Conservation (phyloP, 2,113 vertebrate genomes). For the Perognathus longimembris region DNA sequence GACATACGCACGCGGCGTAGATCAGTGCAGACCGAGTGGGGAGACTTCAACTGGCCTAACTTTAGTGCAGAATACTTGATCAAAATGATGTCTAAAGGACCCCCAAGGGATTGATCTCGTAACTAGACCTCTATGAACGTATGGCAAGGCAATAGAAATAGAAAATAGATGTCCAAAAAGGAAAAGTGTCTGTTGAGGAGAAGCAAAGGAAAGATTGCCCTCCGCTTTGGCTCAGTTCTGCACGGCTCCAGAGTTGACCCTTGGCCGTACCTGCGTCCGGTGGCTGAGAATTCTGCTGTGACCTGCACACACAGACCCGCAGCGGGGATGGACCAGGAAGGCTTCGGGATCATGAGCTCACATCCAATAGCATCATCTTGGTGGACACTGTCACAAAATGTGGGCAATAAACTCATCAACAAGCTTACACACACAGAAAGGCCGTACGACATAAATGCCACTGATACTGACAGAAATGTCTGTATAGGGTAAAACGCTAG, state of each 20-base stretch:
- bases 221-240: too few species aligned
- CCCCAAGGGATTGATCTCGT: not conserved
- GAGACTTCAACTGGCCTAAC: not conserved
- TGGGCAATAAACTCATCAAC: not conserved
- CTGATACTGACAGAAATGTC: not conserved
- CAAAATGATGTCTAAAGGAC: not conserved
- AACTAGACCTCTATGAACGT: not conserved
- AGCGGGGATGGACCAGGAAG: too few species aligned
- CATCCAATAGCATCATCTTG: conserved; percentile 1
- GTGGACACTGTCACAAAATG: not conserved
- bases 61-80: not conserved
- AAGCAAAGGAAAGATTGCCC: too few species aligned
- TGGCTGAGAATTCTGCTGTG: too few species aligned
- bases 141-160: not conserved
- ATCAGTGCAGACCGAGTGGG: not conserved
- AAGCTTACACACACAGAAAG: not conserved
- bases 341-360: too few species aligned
- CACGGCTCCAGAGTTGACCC: too few species aligned
- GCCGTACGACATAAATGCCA: not conserved
- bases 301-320: too few species aligned
- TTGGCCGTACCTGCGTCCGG: too few species aligned
- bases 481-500: conserved; percentile 2
- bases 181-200: too few species aligned
- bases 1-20: not conserved
- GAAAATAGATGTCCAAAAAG: too few species aligned